Percentiles rank a stretch among this genome's conserved stretches.
phyloP scores from a whole-genome alignment of 2,888 invertebrate species.

The Sesia bembeciformis region DNA sequence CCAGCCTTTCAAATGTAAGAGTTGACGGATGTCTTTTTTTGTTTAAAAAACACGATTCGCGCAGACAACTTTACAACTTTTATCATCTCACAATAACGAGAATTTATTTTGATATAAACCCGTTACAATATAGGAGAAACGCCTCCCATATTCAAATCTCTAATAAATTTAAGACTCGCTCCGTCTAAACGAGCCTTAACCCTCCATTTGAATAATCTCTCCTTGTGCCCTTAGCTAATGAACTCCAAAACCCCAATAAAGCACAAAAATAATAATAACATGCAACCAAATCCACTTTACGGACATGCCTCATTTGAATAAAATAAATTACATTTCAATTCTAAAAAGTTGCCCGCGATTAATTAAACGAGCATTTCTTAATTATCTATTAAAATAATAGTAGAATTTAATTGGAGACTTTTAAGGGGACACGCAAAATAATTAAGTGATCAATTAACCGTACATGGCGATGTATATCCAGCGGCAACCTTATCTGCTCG shows the following conservation, averaged over 20 bases:
- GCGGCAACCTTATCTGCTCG: constrained; percentile 37
- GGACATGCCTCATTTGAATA: constrained; percentile 65
- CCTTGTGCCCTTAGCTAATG: constrained; percentile 45
- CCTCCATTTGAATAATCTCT: constrained; percentile 63
- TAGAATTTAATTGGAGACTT: constrained; percentile 61
- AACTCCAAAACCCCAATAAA: constrained; percentile 65
- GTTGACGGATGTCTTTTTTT: too few relatives aligned
- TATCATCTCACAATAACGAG: too few relatives aligned
- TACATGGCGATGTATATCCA: constrained; percentile 48
- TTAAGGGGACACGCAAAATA: constrained; percentile 64
- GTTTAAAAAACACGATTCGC: too few relatives aligned
- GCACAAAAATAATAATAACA: constrained; percentile 69
- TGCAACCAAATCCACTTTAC: constrained; percentile 60
- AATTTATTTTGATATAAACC: too few relatives aligned
- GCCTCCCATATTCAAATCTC: too few relatives aligned
- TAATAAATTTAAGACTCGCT: constrained; percentile 7
- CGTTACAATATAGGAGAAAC: too few relatives aligned
- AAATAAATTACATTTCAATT: constrained; percentile 60
- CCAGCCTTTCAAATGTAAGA: too few relatives aligned
- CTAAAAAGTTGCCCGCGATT: constrained; percentile 54
- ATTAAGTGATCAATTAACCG: constrained; percentile 69
- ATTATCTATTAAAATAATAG: constrained; percentile 68
- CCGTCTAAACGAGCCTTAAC: constrained; percentile 34
- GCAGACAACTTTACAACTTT: too few relatives aligned
- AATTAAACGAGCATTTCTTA: constrained; percentile 64